Conservation (phyloP, 2,797 vertebrate genomes). For the Atherinosoma microstoma region DNA sequence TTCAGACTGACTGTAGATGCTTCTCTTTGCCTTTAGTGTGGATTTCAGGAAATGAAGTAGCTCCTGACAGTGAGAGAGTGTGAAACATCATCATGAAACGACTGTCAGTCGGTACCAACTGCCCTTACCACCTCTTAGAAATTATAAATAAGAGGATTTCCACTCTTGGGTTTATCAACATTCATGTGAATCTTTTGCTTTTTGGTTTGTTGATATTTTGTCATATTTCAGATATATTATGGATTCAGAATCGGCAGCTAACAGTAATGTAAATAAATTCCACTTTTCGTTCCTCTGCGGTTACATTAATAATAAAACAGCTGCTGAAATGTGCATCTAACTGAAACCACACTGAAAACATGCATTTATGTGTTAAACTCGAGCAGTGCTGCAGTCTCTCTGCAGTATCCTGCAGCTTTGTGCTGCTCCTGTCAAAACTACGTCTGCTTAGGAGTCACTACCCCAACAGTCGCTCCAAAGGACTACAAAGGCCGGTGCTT, state of each 20-base stretch:
- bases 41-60: not conserved
- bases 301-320: conserved; percentile 1
- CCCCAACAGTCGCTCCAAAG: conserved; percentile 17
- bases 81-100: not conserved
- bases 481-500: conserved; percentile 32
- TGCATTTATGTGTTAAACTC: conserved; percentile 11
- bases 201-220: not conserved
- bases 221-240: not conserved
- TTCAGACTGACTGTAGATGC: not conserved
- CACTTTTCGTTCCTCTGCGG: not conserved
- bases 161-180: conserved; percentile 1
- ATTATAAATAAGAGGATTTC: conserved; percentile 35
- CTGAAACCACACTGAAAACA: conserved; percentile 1
- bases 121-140: not conserved
- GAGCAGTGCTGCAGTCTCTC: conserved; percentile 57
- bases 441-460: conserved; percentile 22
- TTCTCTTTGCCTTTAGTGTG: not conserved
- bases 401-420: conserved; percentile 55
- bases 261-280: not conserved
- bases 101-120: not conserved
- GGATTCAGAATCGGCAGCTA: not conserved
- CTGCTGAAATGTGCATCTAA: conserved; percentile 6
- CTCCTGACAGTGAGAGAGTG: not conserved
- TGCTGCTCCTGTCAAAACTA: conserved; percentile 42
- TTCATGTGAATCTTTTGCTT: conserved; percentile 10